Base-by-base conservation (phyloP, 1,140 invertebrate species). In the Gerris buenoi region DNA sequence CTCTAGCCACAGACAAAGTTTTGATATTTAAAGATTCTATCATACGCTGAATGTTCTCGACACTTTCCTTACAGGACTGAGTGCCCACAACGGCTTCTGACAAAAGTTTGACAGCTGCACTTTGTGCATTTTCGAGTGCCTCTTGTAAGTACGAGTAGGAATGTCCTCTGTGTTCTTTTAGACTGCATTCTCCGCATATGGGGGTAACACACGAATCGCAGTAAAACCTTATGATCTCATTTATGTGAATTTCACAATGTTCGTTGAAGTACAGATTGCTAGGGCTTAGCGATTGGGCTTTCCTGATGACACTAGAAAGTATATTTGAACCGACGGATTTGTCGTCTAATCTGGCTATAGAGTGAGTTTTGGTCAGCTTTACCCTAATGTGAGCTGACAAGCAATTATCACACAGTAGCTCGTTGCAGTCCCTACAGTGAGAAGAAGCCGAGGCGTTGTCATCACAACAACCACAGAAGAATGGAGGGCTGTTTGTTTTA, bases 331-430 rank as follows among this genome's bases (percentile, higher is more conserved):
- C 22, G 3, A 22, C 23, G 5, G 58, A 60, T 22, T 65, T 46
- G 27, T 70, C 65, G 25, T 67, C 68, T 25, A 70, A 67, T 46
- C 68, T 67, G 59, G 69, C 59, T 61, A 72, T 71, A 46, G 57
- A 64, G 74, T 90, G 88, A 66, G 88, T 86, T 74, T 86, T 85
- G 26, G 87, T 84, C 29, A 87, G 77, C 46, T 85, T 82, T 65
- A 88, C 86, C 22, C 85, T 82, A 61, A 84, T 84, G 73, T 89
- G 86, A 68, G 86, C 84, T 69, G 82, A 79, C 26, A 87, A 82
- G 76, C 89, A 91, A 56, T 83, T 81, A 72, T 88, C 83, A 77
- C 89, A 91, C 70, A 86, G 80, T n/a, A 84, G 77, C 73, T 91
- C 88, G 71, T 84, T 86, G 75, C 89, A 92, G 72, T 90, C 87